Conservation (phyloP, 2,113 vertebrate species). For the Varanus salvator region DNA sequence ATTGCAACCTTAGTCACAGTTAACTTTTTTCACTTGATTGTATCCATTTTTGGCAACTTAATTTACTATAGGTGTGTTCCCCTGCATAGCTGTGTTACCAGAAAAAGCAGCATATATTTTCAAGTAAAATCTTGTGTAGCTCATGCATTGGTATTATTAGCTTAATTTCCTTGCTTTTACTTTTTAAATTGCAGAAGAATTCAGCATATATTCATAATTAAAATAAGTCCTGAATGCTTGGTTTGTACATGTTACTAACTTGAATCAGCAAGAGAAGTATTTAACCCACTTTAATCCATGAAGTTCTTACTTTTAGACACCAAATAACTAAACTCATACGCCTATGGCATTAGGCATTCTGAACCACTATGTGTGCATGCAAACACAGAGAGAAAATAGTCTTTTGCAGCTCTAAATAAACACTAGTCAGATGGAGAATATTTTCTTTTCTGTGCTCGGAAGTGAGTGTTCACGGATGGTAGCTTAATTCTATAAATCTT, state of each 20-base stretch:
- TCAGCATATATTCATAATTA: neutral
- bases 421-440: neutral
- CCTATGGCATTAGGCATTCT: neutral
- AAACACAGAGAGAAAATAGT: neutral
- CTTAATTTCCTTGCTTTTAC: neutral
- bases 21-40: neutral
- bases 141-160: neutral
- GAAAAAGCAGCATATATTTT: neutral
- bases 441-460: neutral
- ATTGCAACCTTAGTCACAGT: neutral
- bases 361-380: neutral
- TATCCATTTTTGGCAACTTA: neutral
- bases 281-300: neutral
- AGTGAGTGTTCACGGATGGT: neutral
- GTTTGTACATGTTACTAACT: neutral
- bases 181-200: neutral
- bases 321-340: slow-evolving; percentile 8
- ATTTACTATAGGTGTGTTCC: neutral
- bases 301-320: neutral
- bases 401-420: neutral
- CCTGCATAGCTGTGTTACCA: neutral
- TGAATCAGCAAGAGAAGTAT: neutral
- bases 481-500: slow-evolving; percentile 8
- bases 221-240: neutral
- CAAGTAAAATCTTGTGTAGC: neutral